Evolutionary conservation across 2,113 vertebrate genomes (phyloP).

Genomic region (Spizaetus ornatus): DNA sequence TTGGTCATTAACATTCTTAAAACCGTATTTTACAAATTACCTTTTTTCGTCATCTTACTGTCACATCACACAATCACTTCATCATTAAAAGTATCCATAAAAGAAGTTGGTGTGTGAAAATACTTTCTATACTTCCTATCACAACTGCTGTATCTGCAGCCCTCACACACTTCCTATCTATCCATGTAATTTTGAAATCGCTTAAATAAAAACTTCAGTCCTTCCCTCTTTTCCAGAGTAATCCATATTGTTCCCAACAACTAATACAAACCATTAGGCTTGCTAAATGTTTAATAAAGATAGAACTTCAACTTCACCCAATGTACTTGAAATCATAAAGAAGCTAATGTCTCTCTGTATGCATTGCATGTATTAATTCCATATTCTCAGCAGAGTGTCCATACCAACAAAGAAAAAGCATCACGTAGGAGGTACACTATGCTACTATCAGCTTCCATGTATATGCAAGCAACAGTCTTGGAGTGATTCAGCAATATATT

Average conservation of each 20-base stretch:
- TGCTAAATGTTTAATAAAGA: background rate
- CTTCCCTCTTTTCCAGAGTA: background rate
- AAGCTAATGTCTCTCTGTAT: background rate
- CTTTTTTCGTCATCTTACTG: background rate
- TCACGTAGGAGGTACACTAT: fast-evolving
- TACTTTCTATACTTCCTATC: background rate
- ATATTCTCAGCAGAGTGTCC: background rate
- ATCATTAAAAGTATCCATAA: background rate
- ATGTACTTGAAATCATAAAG: background rate
- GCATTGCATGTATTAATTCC: background rate
- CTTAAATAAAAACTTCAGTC: background rate
- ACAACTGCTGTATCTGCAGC: background rate
- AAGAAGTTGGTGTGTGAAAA: background rate
- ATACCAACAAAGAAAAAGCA: background rate
- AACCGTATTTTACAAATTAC: background rate
- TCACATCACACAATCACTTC: background rate
- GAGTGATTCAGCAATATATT: background rate
- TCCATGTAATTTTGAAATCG: background rate
- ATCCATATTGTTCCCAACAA: background rate
- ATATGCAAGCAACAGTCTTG: background rate
- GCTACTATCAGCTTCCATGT: background rate
- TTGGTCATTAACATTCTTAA: background rate
- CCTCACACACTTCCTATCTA: background rate
- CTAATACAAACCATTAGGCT: background rate
- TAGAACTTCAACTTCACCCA: background rate